These are phyloP conservation scores for Dendronephthya gigantea DNA, from an alignment of 64 coral and sea anemone genomes.

Conservation along the genomic window DNA sequence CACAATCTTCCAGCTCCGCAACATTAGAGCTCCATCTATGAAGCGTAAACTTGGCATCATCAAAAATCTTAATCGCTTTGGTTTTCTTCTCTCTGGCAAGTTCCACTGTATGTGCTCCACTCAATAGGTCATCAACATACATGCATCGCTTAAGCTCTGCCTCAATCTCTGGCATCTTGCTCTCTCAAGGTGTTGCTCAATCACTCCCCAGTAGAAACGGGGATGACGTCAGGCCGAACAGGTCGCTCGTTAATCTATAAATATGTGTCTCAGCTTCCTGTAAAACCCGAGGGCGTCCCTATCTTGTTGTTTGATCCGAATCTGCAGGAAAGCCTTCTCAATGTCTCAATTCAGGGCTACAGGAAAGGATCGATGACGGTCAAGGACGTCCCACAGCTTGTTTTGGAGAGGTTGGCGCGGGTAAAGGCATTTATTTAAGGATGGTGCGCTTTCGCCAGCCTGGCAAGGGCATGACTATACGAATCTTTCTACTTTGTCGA, in stretches of 20 bases:
- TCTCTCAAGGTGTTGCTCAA: not conserved
- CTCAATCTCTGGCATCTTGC: not conserved
- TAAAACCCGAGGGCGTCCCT: not conserved
- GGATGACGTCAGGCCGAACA: not conserved
- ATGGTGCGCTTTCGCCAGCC: slow-evolving; percentile 19
- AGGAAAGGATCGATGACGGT: slow-evolving; percentile 5
- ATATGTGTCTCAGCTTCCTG: too few species aligned
- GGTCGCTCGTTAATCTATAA: not conserved
- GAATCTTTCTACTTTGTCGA: slow-evolving; percentile 21
- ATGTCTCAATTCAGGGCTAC: slow-evolving; percentile 32
- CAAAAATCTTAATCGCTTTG: not conserved
- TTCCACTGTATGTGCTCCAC: not conserved
- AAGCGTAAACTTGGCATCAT: not conserved
- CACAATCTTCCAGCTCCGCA: not conserved
- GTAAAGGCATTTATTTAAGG: slow-evolving; percentile 38
- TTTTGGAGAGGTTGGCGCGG: slow-evolving; percentile 37
- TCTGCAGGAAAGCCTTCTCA: slow-evolving; percentile 2
- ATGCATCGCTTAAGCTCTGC: not conserved
- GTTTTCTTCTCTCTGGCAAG: not conserved
- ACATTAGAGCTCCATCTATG: not conserved
- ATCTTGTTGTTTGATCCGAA: not conserved
- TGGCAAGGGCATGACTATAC: slow-evolving; percentile 28
- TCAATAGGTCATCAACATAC: not conserved
- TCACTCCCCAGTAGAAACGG: slow-evolving; percentile 6
- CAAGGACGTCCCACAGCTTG: slow-evolving; percentile 12